Base-by-base conservation (phyloP, 1,140 invertebrate species). In the Zaprionus lachaisei region DNA sequence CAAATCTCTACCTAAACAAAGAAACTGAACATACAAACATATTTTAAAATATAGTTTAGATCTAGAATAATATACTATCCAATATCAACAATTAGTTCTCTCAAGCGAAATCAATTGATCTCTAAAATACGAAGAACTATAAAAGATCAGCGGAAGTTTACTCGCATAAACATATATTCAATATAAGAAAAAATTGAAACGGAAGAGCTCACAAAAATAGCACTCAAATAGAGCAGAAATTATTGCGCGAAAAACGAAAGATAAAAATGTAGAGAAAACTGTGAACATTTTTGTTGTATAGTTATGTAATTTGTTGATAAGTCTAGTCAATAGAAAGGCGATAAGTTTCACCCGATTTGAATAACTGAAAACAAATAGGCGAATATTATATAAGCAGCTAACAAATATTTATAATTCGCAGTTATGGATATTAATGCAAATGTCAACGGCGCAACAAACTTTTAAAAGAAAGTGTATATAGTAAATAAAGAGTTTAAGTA, bases 171-270 rank as follows among this genome's bases (percentile, higher is more conserved):
- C 41, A 44, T 44, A 44, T 3, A 44, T 47, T 2, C n/a, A 17
- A 6, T 5, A 17, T 44, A 9, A 9, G 41, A 9, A 44, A 2
- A 66, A 17, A 72, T 5, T 15, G 12, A 14, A 73, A 54, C 57
- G 51, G 37, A 80, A 83, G 80, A 64, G 22, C 2, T 4, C 22
- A 62, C 44, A 31, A 72, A 72, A 66, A 72, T 57, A 68, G 24
- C 62, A 47, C 47, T 47, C 12, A 83, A 84, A 77, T 58, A 84
- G 68, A 83, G 67, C 73, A 73, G 63, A 34, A 60, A 77, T 72
- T 62, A 62, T 56, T 49, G 62, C 65, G 38, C 14, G 38, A 6
- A 38, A 54, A 37, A 62, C 20, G 14, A 15, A 22, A 28, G 26
- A 64, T 55, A 22, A 47, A 56, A 26, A 31, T 44, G 17, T 34